phyloP scores from a whole-genome alignment of 1,140 invertebrate species.

The Diabrotica undecimpunctata region DNA sequence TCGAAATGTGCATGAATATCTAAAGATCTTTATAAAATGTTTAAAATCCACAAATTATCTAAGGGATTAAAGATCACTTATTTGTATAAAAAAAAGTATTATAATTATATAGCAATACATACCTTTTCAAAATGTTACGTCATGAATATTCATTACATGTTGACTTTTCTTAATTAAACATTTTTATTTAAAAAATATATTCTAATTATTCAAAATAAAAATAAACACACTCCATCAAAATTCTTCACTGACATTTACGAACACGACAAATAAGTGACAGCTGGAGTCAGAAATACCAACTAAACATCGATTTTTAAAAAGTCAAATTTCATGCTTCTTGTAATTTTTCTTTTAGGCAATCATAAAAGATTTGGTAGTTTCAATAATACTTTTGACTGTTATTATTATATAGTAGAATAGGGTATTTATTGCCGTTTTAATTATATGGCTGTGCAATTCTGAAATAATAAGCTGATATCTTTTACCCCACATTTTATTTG shows the following conservation, averaged over 20 bases:
- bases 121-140: not conserved
- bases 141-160: not conserved
- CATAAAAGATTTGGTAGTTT: too few species aligned
- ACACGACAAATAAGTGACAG: not conserved
- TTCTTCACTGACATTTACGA: not conserved
- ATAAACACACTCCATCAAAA: conserved; percentile 1
- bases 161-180: not conserved
- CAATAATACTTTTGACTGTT: too few species aligned
- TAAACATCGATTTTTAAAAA: too few species aligned
- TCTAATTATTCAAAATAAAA: conserved; percentile 1
- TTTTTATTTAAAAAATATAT: not conserved
- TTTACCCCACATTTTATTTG: too few species aligned
- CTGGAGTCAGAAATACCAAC: too few species aligned
- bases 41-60: not conserved
- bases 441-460: too few species aligned
- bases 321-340: too few species aligned
- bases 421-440: too few species aligned
- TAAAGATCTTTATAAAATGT: not conserved
- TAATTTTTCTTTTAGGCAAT: too few species aligned
- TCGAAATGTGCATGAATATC: too few species aligned
- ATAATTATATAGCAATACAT: not conserved
- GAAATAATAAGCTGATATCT: too few species aligned
- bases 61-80: not conserved
- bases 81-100: not conserved
- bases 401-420: too few species aligned